These are phyloP conservation scores for Kryptolebias ocellatus DNA, from an alignment of 2,797 vertebrate species.

Conservation along the genomic window DNA sequence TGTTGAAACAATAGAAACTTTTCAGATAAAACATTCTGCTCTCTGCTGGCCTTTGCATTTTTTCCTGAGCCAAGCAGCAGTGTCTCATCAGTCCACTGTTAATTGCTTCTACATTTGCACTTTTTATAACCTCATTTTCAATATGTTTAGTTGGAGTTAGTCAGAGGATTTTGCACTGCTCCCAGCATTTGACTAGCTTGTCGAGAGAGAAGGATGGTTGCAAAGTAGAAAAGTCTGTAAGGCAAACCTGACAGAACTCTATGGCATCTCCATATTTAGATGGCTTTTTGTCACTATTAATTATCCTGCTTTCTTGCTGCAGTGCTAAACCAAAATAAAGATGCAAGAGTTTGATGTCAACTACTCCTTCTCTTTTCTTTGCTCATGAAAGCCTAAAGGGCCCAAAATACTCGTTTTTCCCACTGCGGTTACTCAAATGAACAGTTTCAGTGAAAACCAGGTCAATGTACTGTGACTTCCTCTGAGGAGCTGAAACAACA, in stretches of 20 bases:
- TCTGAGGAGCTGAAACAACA: slow-evolving; percentile 57
- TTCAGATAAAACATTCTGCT: background rate
- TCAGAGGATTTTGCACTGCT: slow-evolving; percentile 30
- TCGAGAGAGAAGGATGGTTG: slow-evolving; percentile 21
- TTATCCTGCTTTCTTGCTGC: slow-evolving; percentile 65
- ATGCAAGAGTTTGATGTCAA: slow-evolving; percentile 58
- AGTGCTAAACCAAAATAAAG: slow-evolving; percentile 39
- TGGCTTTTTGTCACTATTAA: slow-evolving; percentile 77
- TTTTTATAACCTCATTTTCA: slow-evolving; percentile 39
- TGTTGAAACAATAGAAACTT: background rate
- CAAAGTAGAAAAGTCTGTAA: slow-evolving; percentile 34
- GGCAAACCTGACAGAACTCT: slow-evolving; percentile 57
- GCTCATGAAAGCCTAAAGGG: slow-evolving; percentile 59
- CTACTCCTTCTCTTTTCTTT: slow-evolving; percentile 52
- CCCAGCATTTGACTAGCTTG: slow-evolving; percentile 52
- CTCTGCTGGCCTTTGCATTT: slow-evolving; percentile 35
- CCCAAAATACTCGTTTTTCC: slow-evolving; percentile 47
- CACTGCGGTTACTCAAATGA: slow-evolving; percentile 65
- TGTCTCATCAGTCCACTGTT: slow-evolving; percentile 31
- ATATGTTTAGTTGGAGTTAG: slow-evolving; percentile 32
- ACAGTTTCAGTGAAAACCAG: slow-evolving; percentile 67
- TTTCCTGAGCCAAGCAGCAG: slow-evolving; percentile 49
- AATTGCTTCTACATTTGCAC: slow-evolving; percentile 50
- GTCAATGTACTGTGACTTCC: slow-evolving; percentile 64
- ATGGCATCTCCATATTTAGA: slow-evolving; percentile 63